Evolutionary conservation across 2,888 invertebrate genomes (phyloP).

Genomic region (Sesamia inferens): DNA sequence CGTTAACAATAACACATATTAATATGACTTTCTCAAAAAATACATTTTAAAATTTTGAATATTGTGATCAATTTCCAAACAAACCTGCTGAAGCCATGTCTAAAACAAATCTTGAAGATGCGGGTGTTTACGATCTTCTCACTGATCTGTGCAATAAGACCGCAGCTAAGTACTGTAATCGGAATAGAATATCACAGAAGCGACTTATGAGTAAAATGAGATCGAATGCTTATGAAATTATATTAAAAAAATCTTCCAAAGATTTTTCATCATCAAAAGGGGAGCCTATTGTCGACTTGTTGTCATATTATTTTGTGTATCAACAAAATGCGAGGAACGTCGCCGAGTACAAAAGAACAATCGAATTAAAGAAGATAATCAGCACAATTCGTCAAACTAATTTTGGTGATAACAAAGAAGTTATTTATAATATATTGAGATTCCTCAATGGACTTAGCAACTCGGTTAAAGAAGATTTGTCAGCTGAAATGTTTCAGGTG

Average conservation of each 20-base stretch:
- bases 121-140: constrained; percentile 81
- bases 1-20: not conserved
- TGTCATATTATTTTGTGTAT: constrained; percentile 79
- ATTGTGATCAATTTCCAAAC: not conserved
- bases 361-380: constrained; percentile 80
- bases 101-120: constrained; percentile 65
- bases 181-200: constrained; percentile 77
- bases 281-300: constrained; percentile 80
- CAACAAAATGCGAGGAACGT: constrained; percentile 81
- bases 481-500: constrained; percentile 82
- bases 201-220: constrained; percentile 79
- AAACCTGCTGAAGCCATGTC: constrained; percentile 39
- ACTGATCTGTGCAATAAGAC: constrained; percentile 82
- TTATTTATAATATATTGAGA: constrained; percentile 74
- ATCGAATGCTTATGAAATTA: constrained; percentile 82
- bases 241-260: constrained; percentile 79
- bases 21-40: constrained; percentile 6
- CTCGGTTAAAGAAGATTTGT: constrained; percentile 76
- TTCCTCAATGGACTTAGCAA: constrained; percentile 79
- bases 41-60: not conserved
- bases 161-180: constrained; percentile 75
- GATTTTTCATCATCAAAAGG: constrained; percentile 68
- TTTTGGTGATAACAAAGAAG: constrained; percentile 75
- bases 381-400: constrained; percentile 72
- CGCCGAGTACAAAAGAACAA: constrained; percentile 78